Percentiles rank a stretch among this genome's conserved stretches.
Evolutionary conservation across 2,113 vertebrate genomes (phyloP).

Genomic region (Caloenas nicobarica): DNA sequence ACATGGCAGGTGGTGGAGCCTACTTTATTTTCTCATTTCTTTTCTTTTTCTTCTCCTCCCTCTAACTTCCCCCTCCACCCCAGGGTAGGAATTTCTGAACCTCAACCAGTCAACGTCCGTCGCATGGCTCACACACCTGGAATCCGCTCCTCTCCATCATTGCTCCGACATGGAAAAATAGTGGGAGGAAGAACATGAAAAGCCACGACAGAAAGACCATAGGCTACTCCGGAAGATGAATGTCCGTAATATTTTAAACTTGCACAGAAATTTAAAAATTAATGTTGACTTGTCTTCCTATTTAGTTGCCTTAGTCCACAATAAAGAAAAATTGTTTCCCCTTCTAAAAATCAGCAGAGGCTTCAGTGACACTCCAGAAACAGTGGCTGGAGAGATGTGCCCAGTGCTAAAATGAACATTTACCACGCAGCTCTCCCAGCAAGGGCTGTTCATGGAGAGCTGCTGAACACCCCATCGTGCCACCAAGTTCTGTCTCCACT

Average conservation of each 20-base stretch:
- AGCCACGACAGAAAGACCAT: not conserved
- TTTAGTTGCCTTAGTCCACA: not conserved
- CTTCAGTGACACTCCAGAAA: not conserved
- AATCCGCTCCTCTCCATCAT: not conserved
- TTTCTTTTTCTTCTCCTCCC: conserved; percentile 64
- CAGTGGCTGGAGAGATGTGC: not conserved
- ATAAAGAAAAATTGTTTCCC: not conserved
- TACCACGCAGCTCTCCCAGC: not conserved
- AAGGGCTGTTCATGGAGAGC: not conserved
- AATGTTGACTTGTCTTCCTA: not conserved
- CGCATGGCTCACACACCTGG: conserved; percentile 63
- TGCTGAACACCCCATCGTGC: not conserved
- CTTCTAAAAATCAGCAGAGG: not conserved
- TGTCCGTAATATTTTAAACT: not conserved
- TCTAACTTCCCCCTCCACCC: conserved; percentile 57
- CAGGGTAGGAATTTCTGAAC: conserved; percentile 75
- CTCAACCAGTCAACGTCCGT: conserved; percentile 52
- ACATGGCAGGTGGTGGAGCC: conserved; percentile 75
- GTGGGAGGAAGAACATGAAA: not conserved
- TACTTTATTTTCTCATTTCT: conserved; percentile 58
- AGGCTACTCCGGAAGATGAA: not conserved
- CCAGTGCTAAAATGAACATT: not conserved
- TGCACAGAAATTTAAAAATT: not conserved
- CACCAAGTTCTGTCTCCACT: not conserved
- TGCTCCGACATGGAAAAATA: not conserved